Conservation (phyloP, 2,888 invertebrate genomes). For the Napeogenes inachia region DNA sequence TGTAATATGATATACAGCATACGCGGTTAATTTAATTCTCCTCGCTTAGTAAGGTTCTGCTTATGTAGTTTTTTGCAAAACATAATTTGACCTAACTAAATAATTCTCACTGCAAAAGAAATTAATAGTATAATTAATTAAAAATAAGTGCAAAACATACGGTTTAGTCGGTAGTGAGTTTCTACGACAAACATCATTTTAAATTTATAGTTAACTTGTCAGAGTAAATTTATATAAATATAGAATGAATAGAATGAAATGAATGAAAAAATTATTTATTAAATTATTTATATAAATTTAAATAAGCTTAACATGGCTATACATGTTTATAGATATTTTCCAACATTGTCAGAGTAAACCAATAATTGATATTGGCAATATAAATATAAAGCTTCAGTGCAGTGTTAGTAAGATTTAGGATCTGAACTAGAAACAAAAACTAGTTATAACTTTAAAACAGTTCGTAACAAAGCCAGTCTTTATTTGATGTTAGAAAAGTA, state of each 20-base stretch:
- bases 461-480: conserved; percentile 5
- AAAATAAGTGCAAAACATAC: neutral
- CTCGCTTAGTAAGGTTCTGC: conserved; percentile 31
- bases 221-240: no score
- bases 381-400: no score
- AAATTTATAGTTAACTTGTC: no score
- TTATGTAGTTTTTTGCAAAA: conserved; percentile 19
- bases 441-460: conserved; percentile 6
- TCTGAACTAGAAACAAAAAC: conserved; percentile 6
- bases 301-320: no score
- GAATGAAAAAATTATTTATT: no score
- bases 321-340: no score
- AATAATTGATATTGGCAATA: no score
- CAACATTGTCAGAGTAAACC: no score
- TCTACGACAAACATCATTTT: no score
- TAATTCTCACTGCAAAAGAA: neutral
- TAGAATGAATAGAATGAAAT: no score
- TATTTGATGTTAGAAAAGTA: conserved; percentile 3
- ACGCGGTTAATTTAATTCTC: conserved; percentile 66
- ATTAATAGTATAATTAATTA: neutral
- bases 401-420: neutral
- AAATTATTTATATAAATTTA: no score
- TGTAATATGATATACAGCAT: conserved; percentile 62
- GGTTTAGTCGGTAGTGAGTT: no score
- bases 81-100: neutral